Percentiles rank a stretch among this genome's conserved stretches.
These are phyloP conservation scores for Cyclophora albipunctata DNA, from an alignment of 2,888 invertebrate genomes.

Conservation along the genomic window DNA sequence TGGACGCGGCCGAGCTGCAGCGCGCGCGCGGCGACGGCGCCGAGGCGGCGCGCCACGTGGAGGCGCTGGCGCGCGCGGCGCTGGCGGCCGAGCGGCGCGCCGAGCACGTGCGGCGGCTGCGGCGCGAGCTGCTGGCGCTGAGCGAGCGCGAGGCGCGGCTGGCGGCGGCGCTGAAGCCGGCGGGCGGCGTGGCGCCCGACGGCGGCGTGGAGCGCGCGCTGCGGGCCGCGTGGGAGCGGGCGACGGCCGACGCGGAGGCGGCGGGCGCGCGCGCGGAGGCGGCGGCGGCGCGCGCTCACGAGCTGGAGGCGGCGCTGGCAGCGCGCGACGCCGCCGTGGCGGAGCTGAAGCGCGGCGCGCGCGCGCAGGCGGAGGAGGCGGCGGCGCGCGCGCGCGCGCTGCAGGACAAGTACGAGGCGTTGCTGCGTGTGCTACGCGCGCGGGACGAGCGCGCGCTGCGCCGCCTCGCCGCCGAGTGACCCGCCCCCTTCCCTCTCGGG, in stretches of 20 bases:
- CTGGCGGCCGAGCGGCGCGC: constrained; percentile 54
- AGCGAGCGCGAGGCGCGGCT: constrained; percentile 56
- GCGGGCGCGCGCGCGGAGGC: constrained; percentile 63
- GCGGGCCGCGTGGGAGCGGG: constrained; percentile 35
- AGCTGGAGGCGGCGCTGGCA: constrained; percentile 49
- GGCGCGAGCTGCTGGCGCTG: constrained; percentile 58
- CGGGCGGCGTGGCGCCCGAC: constrained; percentile 10
- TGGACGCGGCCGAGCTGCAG: constrained; percentile 52
- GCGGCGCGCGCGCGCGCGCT: constrained; percentile 73
- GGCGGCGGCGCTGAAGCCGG: constrained; percentile 18
- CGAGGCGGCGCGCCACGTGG: constrained; percentile 55
- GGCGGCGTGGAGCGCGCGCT: constrained; percentile 29
- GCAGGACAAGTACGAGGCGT: constrained; percentile 76
- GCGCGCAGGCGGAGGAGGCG: constrained; percentile 76
- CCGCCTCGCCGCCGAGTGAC: constrained; percentile 29
- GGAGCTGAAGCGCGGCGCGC: constrained; percentile 60
- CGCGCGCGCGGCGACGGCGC: constrained; percentile 47
- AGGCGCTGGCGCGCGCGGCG: constrained; percentile 49
- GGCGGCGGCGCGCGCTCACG: constrained; percentile 62
- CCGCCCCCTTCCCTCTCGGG: constrained; percentile 27
- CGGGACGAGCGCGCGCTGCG: constrained; percentile 72
- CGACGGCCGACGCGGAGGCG: constrained; percentile 59
- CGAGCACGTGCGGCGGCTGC: constrained; percentile 58
- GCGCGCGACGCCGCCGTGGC: constrained; percentile 61
- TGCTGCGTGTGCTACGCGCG: constrained; percentile 73